Evolutionary conservation across 2,888 invertebrate genomes (phyloP).

Genomic region (Yponomeuta sedellus): DNA sequence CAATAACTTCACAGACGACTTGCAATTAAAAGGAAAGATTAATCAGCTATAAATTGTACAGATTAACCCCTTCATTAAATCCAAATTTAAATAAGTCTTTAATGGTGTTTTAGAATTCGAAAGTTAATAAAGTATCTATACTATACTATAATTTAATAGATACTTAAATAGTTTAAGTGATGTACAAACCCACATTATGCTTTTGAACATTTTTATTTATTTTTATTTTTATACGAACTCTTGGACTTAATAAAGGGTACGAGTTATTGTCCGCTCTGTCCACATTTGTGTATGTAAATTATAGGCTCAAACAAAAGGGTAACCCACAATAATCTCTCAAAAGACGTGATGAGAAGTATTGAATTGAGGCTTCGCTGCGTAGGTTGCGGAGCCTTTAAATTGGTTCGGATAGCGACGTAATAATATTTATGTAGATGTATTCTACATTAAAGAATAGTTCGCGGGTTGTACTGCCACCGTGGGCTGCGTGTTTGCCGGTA

Average conservation of each 20-base stretch:
- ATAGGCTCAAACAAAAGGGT: background rate
- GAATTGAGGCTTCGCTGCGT: background rate
- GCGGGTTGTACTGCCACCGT: slow-evolving; percentile 1
- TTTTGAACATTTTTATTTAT: too few relatives aligned
- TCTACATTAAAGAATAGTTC: background rate
- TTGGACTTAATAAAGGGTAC: background rate
- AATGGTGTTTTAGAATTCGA: background rate
- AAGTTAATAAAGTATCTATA: background rate
- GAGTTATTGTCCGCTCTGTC: background rate
- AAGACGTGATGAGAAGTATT: background rate
- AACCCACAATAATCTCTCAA: background rate
- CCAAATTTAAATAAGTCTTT: background rate
- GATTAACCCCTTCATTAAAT: background rate
- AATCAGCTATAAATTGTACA: background rate
- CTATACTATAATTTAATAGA: too few relatives aligned
- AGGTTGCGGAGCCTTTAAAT: background rate
- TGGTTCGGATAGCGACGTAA: background rate
- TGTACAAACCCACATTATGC: too few relatives aligned
- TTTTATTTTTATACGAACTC: too few relatives aligned
- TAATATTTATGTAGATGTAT: slow-evolving; percentile 5
- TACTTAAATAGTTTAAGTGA: too few relatives aligned
- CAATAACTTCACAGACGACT: too few relatives aligned
- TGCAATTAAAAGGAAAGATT: too few relatives aligned
- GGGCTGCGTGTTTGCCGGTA: background rate
- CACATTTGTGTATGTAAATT: background rate